A percentile compares a stretch with the other conserved stretches of the same genome.
These are phyloP conservation scores for Apamea sordens DNA, from an alignment of 2,888 invertebrate genomes.

Conservation along the genomic window DNA sequence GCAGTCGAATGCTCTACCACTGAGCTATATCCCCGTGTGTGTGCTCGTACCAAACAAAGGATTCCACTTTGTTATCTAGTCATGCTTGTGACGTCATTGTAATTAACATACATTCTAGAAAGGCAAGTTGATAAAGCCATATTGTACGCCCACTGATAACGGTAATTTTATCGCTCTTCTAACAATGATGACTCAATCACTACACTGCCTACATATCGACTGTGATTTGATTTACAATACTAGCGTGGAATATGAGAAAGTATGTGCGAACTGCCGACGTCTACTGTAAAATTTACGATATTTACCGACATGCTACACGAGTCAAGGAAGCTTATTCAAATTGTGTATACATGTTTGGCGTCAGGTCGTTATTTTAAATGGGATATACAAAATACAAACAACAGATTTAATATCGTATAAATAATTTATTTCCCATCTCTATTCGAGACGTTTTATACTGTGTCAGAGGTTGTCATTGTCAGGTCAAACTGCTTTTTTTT, in stretches of 20 bases:
- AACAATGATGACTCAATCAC: slow-evolving; percentile 54
- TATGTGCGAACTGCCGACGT: background rate
- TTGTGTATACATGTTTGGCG: background rate
- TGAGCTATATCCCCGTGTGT: slow-evolving; percentile 85
- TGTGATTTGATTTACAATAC: slow-evolving; percentile 38
- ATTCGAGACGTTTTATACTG: background rate
- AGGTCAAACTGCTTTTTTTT: background rate
- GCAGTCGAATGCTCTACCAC: slow-evolving; percentile 88
- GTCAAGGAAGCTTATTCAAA: background rate
- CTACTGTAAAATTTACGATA: slow-evolving; percentile 6
- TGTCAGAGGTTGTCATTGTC: background rate
- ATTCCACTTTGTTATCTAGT: slow-evolving; percentile 29
- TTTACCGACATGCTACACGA: background rate
- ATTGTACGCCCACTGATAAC: slow-evolving; percentile 61
- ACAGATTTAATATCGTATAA: background rate
- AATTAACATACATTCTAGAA: slow-evolving; percentile 43
- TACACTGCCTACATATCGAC: slow-evolving; percentile 13
- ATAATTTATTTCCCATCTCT: slow-evolving; percentile 8
- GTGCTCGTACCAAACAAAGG: background rate
- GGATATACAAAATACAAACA: background rate
- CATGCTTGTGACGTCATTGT: slow-evolving; percentile 45
- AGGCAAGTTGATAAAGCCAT: slow-evolving; percentile 56
- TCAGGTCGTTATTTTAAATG: background rate
- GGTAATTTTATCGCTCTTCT: slow-evolving; percentile 44
- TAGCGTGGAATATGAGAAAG: slow-evolving; percentile 1